Evolutionary conservation across 2,113 vertebrate species (phyloP), one percentile per base, ranked within the genome.

Genomic region (Takifugu flavidus): DNA sequence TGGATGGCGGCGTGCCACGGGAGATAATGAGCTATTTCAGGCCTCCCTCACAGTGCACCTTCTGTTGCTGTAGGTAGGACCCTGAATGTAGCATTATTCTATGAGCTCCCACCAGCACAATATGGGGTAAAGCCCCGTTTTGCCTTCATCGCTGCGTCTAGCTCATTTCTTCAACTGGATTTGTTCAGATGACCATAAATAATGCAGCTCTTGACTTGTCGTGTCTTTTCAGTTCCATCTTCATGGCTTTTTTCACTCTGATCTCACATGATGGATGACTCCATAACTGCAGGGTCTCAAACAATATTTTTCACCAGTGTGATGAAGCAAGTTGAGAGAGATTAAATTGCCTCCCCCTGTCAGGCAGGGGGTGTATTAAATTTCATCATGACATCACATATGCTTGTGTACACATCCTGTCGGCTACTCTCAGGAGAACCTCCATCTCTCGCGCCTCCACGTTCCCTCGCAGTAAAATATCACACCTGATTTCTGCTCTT

Each of bases 11-110:
- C 63, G 65, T 70, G 70, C 71, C 55, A 46, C n/a, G 49, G 69
- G 61, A 51, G 72, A 64, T 86, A 84, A 78, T 78, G 74, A 79
- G 79, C 83, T 84, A 82, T 88, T 87, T 75, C 74, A 70, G 74
- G 59, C 75, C 47, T 68, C 47, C 49, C 73, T 79, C 67, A 52
- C 44, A 13, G 46, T 63, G 47, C 75, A 66, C 72, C 61, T 74
- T 52, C 50, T 68, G 66, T 63, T n/a, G 20, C 20, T 20, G 50
- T 47, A 73, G 72, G 68, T 75, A 77, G 70, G 50, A 62, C 62
- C 13, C 50, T 46, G 61, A 63, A 66, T 20, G 46, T 50, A 67
- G 62, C 56, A 26, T 51, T 69, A 43, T 60, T 68, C 56, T 50
- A 7, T 11, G 29, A 64, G 56, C 59, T 39, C 65, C 25, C 34